Evolutionary conservation across 2,113 vertebrate genomes (phyloP).

Genomic region (Ciconia stormi): DNA sequence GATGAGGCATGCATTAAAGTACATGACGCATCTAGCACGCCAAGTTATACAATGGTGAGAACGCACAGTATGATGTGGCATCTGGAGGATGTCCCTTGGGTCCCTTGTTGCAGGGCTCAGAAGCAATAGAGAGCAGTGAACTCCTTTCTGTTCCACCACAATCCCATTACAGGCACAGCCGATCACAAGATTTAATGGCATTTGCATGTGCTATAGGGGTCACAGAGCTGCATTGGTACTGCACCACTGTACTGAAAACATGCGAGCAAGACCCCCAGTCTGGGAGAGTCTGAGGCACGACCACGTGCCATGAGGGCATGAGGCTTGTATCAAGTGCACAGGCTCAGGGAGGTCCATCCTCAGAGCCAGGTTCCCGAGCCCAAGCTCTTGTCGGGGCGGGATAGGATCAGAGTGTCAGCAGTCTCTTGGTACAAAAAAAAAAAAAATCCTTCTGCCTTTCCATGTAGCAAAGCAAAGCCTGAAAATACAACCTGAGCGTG

Average conservation of each 20-base stretch:
- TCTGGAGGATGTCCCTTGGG: not conserved
- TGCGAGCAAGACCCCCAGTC: not conserved
- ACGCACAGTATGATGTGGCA: not conserved
- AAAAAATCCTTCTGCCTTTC: not conserved
- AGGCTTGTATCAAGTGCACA: not conserved
- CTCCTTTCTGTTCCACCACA: not conserved
- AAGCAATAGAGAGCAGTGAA: not conserved
- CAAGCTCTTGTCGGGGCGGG: fast-evolving
- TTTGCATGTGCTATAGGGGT: not conserved
- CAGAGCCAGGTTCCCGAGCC: fast-evolving
- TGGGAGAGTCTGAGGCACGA: not conserved
- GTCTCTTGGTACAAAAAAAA: not conserved
- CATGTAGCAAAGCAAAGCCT: not conserved
- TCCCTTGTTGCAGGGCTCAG: not conserved
- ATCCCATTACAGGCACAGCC: not conserved
- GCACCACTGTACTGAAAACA: not conserved
- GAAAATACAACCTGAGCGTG: not conserved
- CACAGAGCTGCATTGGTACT: not conserved
- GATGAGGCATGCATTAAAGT: not conserved
- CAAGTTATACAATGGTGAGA: not conserved
- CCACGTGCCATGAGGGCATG: fast-evolving
- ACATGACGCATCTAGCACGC: not conserved
- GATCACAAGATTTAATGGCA: not conserved
- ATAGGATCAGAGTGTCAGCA: not conserved
- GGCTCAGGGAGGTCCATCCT: not conserved